Base-by-base conservation (phyloP, 2,888 invertebrate genomes). In the Epistrophella euchroma region DNA sequence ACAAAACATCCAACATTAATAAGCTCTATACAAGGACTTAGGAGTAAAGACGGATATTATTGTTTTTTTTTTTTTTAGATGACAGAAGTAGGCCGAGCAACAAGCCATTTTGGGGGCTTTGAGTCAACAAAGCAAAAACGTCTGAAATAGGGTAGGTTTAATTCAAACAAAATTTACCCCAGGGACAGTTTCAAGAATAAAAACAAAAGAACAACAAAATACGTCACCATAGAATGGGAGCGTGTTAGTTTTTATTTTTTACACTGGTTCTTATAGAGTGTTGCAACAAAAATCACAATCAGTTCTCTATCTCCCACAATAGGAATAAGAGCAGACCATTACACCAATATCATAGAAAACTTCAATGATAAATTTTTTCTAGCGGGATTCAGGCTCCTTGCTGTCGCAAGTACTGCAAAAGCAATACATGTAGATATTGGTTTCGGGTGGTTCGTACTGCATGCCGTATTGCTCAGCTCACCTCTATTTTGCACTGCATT, bases 1-100 rank as follows among this genome's bases (percentile, higher is more conserved):
- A 40, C 15, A 32, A 45, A 6, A 28, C 2, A 43, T 25, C 17
- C 45, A 62, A 45, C 64, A 45, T 47, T 47, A 64, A 64, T 47
- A 32, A 66, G 47, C 19, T 17, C 47, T 66, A 19, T 66, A 28
- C 47, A 62, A 40, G 40, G n/a, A n/a, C n/a, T n/a, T n/a, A n/a
- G n/a, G 28, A 28, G 28, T 28, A 28, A 32, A 9, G 32, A 32
- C 6, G 32, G 47, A 47, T 32, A 55, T n/a, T 32, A 55, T n/a
- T 43, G 13, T 17, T 28, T 32, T 45, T 64, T 19, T 45, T 64
- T 37, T 7, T 13, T 56, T 47, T 15, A 47, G 19, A 52, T 35
- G 25, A 32, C 64, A 35, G 45, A 81, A 76, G 64, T 81, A 71
- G 81, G 76, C 66, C 81, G 71, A 19, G 70, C 64, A 81, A 76